Evolutionary conservation across 2,888 invertebrate species (phyloP), one percentile per base, ranked within the genome.

Genomic region (Timandra comae): DNA sequence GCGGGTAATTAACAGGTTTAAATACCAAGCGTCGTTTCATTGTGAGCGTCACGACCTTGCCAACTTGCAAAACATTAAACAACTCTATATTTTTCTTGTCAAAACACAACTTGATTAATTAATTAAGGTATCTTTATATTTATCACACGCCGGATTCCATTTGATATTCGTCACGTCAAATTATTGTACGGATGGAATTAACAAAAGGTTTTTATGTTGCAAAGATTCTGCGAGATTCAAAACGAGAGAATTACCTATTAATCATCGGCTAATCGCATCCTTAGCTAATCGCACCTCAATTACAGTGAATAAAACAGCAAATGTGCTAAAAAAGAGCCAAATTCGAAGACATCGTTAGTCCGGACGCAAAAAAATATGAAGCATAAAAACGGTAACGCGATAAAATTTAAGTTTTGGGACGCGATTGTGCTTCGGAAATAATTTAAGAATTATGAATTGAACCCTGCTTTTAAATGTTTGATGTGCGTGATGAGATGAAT

Each of bases 231-330:
- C 52, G 59, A 53, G 44, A 50, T 56, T 36, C 41, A 47, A 38
- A 43, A 47, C 41, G n/a, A n/a, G n/a, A n/a, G n/a, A n/a, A n/a
- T 35, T 39, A 6, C 38, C 55, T 71, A 80, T 80, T 77, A 81
- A 82, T 84, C 81, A 81, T 59, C 51, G 42, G 56, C 65, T 79
- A 81, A 84, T 84, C 77, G 82, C 73, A 79, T 79, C 78, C 78
- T 80, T 81, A 78, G 71, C 76, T 76, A 81, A 82, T 49, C 46
- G 65, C 43, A 66, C 79, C 80, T 74, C 81, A 84, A 84, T 84
- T 80, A 81, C 69, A 65, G 51, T 67, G 68, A 66, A 75, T 78
- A 70, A 78, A 80, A 73, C 65, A 70, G 57, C 52, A 49, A 65
- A 68, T 68, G 58, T 66, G 65, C 65, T 65, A 72, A 78, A 80